Evolutionary conservation across 2,113 vertebrate species (phyloP), one percentile per base, ranked within the genome.

Genomic region (Eretmochelys imbricata): DNA sequence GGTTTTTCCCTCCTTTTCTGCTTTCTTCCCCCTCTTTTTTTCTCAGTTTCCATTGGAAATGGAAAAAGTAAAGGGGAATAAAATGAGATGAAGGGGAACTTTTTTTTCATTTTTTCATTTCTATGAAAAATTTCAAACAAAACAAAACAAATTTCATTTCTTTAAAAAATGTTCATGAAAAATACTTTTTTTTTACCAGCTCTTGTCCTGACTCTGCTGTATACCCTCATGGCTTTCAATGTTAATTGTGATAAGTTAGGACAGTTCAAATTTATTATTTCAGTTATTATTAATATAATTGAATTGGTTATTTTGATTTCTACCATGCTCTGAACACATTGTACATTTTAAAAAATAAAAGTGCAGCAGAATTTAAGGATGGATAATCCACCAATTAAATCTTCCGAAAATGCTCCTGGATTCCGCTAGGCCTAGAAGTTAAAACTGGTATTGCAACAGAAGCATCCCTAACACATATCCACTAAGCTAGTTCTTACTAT

Each of bases 291-390:
- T 91, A 84, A 55, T 6, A 42, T 25, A 85, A 86, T 2, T 48
- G 8, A 13, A 48, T 6, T 35, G 11, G n/a, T 10, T 48, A 1
- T 54, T 12, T 48, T 42, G 0, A 1, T 42, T 11, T 69, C 78
- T 59, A 69, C 13, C 0, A 27, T 65, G 22, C 4, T 65, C 38
- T 42, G 20, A 76, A 38, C 42, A 46, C 24, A 76, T 85, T 1
- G 2, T n/a, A n/a, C 12, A 5, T 25, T 72, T 91, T 72, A 10
- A 31, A 31, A 59, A 76, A 93, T 48, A 24, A 89, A 85, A 96
- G 89, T 50, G 6, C 1, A 93, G 31, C 4, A 2, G 6, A 65
- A 59, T 80, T 82, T 80, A 22, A 13, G 84, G 94, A 79, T 92
- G 91, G 1, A 88, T 87, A 2, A 25, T 69, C 35, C n/a, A 69